These are phyloP conservation scores for Beaufortia kweichowensis DNA, from an alignment of 2,113 vertebrate genomes.

Conservation along the genomic window DNA sequence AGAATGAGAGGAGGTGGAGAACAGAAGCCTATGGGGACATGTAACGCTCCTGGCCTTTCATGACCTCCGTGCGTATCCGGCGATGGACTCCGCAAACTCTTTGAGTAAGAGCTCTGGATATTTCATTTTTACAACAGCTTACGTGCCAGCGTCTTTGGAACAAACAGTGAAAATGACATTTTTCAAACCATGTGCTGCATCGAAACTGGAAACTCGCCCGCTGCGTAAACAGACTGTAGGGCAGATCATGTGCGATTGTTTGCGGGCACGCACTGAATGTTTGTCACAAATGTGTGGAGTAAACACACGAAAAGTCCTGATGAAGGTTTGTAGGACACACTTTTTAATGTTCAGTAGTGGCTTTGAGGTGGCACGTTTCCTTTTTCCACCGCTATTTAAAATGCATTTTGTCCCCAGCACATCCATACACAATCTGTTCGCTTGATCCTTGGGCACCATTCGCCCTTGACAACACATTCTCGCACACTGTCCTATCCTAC, in stretches of 20 bases:
- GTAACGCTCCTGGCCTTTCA: conserved; percentile 54
- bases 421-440: conserved; percentile 49
- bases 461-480: conserved; percentile 47
- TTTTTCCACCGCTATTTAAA: conserved; percentile 36
- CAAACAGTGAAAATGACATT: conserved; percentile 11
- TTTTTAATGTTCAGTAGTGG: conserved; percentile 21
- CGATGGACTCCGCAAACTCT: conserved; percentile 21
- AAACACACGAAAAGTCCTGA: conserved; percentile 20
- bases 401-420: conserved; percentile 44
- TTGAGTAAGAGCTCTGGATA: not conserved
- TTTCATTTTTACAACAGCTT: not conserved
- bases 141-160: not conserved
- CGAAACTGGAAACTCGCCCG: conserved; percentile 10
- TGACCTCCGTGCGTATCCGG: conserved; percentile 48
- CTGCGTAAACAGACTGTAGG: conserved; percentile 24
- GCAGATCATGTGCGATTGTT: conserved; percentile 16
- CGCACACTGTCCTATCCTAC: not conserved
- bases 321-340: not conserved
- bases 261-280: not conserved
- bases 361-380: conserved; percentile 29
- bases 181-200: conserved; percentile 17
- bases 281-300: conserved; percentile 2
- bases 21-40: conserved; percentile 49
- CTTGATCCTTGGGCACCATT: conserved; percentile 53
- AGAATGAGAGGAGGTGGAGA: conserved; percentile 45